phyloP scores from a whole-genome alignment of 2,888 invertebrate species.

The Leucoma salicis region DNA sequence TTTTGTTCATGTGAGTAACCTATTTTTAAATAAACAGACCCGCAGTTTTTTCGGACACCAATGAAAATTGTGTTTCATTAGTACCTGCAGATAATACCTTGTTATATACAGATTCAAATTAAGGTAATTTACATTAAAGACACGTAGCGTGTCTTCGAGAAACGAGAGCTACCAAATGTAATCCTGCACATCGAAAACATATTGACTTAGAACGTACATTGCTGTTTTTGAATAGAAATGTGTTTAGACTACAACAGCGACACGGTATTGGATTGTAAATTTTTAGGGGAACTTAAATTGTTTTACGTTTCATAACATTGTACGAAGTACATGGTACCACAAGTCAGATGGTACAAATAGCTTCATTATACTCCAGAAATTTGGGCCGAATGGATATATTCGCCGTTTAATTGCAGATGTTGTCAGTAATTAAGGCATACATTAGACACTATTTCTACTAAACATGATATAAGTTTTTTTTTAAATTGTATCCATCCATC shows the following conservation, averaged over 20 bases:
- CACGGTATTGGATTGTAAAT: conserved; percentile 3
- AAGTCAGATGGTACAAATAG: conserved; percentile 14
- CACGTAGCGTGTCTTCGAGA: conserved; percentile 56
- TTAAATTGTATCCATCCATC: too few relatives aligned
- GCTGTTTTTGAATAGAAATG: conserved; percentile 13
- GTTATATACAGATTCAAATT: conserved; percentile 47
- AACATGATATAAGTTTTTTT: too few relatives aligned
- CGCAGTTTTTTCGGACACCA: conserved; percentile 23
- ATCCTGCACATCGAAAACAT: conserved; percentile 22
- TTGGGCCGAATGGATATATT: conserved; percentile 20
- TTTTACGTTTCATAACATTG: conserved; percentile 4
- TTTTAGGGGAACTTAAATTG: not conserved
- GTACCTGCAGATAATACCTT: conserved; percentile 44
- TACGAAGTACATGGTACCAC: too few relatives aligned
- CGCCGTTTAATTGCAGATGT: too few relatives aligned
- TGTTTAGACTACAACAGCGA: not conserved
- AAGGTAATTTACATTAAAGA: conserved; percentile 41
- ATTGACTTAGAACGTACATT: conserved; percentile 30
- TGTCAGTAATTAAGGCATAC: too few relatives aligned
- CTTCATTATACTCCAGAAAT: conserved; percentile 35
- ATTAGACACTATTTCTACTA: too few relatives aligned
- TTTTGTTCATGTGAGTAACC: conserved; percentile 8
- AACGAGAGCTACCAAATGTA: conserved; percentile 27
- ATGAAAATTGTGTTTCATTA: conserved; percentile 37
- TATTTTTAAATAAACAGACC: conserved; percentile 13